phyloP scores from a whole-genome alignment of 1,140 invertebrate species.

The Lineus longissimus region DNA sequence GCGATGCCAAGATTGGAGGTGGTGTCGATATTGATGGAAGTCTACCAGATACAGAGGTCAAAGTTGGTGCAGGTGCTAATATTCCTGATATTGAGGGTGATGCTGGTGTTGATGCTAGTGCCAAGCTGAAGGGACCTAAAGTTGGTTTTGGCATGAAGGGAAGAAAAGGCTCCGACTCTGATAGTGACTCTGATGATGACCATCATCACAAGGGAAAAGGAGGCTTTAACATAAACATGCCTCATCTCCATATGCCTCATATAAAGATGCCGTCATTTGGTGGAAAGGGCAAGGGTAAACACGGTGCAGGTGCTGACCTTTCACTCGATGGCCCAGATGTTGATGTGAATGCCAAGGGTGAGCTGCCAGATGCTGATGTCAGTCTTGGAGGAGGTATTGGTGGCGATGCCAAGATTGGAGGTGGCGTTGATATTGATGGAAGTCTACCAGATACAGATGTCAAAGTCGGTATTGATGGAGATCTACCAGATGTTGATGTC shows the following conservation, averaged over 20 bases:
- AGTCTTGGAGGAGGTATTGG: neutral
- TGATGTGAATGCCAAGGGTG: neutral
- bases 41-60: neutral
- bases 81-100: neutral
- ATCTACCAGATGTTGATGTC: neutral
- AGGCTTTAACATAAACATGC: conserved; percentile 1
- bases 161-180: neutral
- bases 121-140: neutral
- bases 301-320: neutral
- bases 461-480: neutral
- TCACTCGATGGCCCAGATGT: neutral
- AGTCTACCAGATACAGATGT: neutral
- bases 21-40: conserved; percentile 4
- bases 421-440: neutral
- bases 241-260: neutral
- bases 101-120: too few species aligned
- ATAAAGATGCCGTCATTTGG: neutral
- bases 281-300: neutral
- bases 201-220: neutral
- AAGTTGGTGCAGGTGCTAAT: neutral
- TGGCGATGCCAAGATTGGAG: neutral
- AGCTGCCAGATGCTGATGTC: neutral
- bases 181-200: neutral
- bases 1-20: neutral
- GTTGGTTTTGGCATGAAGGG: neutral